Evolutionary conservation across 2,888 invertebrate species (phyloP).

Genomic region (Ferdinandea cuprea): DNA sequence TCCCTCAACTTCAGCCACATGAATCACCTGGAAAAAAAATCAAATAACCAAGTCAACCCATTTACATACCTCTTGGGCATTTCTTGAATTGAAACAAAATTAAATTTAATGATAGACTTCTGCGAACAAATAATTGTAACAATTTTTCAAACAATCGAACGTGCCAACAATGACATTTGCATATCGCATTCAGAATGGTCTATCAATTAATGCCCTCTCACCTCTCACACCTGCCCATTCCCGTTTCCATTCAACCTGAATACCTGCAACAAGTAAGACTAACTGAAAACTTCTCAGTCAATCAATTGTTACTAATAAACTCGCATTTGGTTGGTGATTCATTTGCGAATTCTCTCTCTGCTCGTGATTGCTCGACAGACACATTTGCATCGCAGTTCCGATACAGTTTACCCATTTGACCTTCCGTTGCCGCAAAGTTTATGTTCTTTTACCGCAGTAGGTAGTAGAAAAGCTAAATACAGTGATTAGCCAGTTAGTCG

Average conservation of each 20-base stretch:
- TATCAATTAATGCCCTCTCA: slow-evolving; percentile 48
- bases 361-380: slow-evolving; percentile 15
- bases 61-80: slow-evolving; percentile 24
- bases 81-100: slow-evolving; percentile 27
- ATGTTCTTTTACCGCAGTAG: slow-evolving; percentile 2
- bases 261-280: background rate
- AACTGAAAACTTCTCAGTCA: slow-evolving; percentile 6
- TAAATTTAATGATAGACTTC: slow-evolving; percentile 43
- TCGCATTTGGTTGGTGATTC: slow-evolving; percentile 39
- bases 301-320: slow-evolving; percentile 32
- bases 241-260: slow-evolving; percentile 5
- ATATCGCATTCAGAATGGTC: slow-evolving; percentile 48
- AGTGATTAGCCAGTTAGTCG: slow-evolving; percentile 5
- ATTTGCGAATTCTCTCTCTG: slow-evolving; percentile 24
- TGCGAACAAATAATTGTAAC: slow-evolving; percentile 34
- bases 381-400: slow-evolving; percentile 33
- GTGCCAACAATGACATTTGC: slow-evolving; percentile 61
- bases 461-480: slow-evolving; percentile 2
- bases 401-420: slow-evolving; percentile 42
- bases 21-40: slow-evolving; percentile 36
- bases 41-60: background rate
- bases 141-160: slow-evolving; percentile 61
- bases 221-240: background rate
- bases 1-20: slow-evolving; percentile 15
- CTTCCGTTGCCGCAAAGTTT: slow-evolving; percentile 31